Evolutionary conservation across 2,113 vertebrate genomes (phyloP).

Genomic region (Cygnus buccinator): DNA sequence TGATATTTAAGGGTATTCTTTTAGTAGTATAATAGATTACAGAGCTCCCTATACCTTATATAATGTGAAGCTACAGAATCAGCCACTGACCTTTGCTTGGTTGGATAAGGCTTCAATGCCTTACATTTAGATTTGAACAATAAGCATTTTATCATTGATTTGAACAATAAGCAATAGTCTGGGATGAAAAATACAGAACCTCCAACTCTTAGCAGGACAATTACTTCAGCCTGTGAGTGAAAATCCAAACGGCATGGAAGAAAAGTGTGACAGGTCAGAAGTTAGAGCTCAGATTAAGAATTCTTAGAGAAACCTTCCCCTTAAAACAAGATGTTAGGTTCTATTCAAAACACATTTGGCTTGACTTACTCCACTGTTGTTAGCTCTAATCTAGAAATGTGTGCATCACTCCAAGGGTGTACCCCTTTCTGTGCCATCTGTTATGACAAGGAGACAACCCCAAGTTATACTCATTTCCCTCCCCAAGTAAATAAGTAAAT

Average conservation of each 20-base stretch:
- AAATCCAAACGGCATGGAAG: not conserved
- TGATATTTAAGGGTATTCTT: not conserved
- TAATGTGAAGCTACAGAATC: not conserved
- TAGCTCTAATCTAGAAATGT: not conserved
- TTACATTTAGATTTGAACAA: not conserved
- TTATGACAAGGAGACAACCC: not conserved
- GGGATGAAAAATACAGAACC: not conserved
- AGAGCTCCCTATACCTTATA: not conserved
- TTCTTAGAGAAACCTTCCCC: not conserved
- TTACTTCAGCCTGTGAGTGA: not conserved
- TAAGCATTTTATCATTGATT: not conserved
- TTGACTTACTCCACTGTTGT: not conserved
- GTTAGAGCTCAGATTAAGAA: not conserved
- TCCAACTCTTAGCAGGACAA: not conserved
- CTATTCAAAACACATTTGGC: not conserved
- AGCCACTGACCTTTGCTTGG: not conserved
- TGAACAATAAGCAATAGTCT: not conserved
- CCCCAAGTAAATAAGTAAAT: not conserved
- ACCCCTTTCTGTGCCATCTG: not conserved
- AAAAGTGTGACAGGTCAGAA: not conserved
- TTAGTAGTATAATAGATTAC: not conserved
- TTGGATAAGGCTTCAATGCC: not conserved
- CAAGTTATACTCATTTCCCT: not conserved
- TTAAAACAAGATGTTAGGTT: not conserved
- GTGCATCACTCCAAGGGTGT: not conserved